These are phyloP conservation scores for Musca domestica DNA, from an alignment of 1,140 invertebrate species.

Conservation along the genomic window DNA sequence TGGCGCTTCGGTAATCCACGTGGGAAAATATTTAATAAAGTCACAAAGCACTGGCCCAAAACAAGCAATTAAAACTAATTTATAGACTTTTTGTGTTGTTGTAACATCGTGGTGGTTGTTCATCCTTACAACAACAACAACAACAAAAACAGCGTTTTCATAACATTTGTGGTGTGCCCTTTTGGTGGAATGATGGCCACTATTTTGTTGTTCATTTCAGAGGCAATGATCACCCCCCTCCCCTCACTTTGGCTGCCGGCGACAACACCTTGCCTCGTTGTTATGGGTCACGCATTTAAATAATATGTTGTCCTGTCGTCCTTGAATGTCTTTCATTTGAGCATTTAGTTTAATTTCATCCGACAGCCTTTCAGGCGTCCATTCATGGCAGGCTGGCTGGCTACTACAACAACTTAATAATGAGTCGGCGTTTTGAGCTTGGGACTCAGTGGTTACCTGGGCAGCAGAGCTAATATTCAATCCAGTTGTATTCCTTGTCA, in stretches of 20 bases:
- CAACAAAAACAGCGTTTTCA: background rate
- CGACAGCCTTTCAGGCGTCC: too few species aligned
- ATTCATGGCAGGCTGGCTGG: too few species aligned
- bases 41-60: slow-evolving; percentile 1
- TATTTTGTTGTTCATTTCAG: background rate
- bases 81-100: slow-evolving; percentile 9
- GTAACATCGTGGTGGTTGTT: background rate
- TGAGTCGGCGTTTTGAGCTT: too few species aligned
- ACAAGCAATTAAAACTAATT: slow-evolving; percentile 19
- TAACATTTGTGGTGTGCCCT: background rate
- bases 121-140: background rate
- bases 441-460: too few species aligned
- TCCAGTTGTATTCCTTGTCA: too few species aligned
- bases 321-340: too few species aligned
- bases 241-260: background rate
- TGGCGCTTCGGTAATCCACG: background rate
- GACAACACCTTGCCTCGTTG: background rate
- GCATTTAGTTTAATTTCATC: too few species aligned
- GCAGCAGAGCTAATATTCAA: too few species aligned
- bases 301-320: background rate
- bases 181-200: too few species aligned
- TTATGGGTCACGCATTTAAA: slow-evolving; percentile 20
- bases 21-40: slow-evolving; percentile 13
- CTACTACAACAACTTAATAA: too few species aligned
- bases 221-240: too few species aligned